Conservation (phyloP, 1,140 invertebrate species). For the Zeugodacus cucurbitae region DNA sequence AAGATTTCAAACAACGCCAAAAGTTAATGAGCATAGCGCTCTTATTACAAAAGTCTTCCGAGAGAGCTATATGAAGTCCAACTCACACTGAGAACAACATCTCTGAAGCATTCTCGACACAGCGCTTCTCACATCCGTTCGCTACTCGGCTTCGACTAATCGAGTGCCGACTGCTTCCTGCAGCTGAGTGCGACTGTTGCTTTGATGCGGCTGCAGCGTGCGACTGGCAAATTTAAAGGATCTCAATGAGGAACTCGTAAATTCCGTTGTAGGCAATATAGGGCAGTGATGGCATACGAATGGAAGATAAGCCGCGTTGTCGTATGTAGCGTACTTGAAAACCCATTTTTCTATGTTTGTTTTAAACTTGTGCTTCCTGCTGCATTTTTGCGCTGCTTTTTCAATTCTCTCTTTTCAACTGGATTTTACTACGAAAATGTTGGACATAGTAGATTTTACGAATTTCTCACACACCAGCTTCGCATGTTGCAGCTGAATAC, state of each 20-base stretch:
- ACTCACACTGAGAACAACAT: not conserved
- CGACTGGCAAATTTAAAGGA: not conserved
- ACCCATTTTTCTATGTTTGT: not conserved
- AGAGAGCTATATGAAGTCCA: not conserved
- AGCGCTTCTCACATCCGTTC: not conserved
- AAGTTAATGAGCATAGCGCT: not conserved
- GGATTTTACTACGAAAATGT: not conserved
- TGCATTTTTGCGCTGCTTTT: not conserved
- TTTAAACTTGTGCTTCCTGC: not conserved
- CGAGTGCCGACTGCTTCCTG: not conserved
- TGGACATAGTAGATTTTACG: not conserved
- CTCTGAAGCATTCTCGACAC: not conserved
- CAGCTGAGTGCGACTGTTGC: slow-evolving; percentile 3
- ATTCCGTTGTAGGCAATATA: not conserved
- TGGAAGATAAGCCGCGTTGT: not conserved
- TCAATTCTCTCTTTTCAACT: not conserved
- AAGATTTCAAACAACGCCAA: not conserved
- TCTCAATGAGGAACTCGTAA: not conserved
- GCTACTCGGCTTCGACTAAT: not conserved
- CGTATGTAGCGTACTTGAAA: not conserved
- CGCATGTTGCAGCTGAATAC: not conserved
- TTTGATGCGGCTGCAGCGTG: not conserved
- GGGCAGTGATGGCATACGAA: slow-evolving; percentile 19
- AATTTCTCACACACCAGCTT: not conserved
- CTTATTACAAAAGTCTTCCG: not conserved